Evolutionary conservation across 2,113 vertebrate genomes (phyloP).

Genomic region (Bombycilla garrulus): DNA sequence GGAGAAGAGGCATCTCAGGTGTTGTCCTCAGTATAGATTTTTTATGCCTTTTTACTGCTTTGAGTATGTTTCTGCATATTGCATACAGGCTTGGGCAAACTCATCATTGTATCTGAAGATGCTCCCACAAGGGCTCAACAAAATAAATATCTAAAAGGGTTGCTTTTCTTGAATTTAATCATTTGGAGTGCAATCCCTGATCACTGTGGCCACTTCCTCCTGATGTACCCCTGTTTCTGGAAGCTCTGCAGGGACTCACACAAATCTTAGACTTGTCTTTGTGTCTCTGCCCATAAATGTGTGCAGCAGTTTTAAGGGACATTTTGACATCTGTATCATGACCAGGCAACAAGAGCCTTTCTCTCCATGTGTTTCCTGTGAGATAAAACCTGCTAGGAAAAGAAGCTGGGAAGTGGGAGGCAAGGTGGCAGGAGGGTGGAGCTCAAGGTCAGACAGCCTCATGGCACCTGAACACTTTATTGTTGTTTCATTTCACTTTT

Average conservation of each 20-base stretch:
- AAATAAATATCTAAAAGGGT: not conserved
- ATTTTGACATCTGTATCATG: not conserved
- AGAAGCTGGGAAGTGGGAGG: not conserved
- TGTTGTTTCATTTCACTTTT: not conserved
- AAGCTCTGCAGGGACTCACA: not conserved
- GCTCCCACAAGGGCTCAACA: not conserved
- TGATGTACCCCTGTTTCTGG: not conserved
- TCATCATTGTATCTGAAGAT: not conserved
- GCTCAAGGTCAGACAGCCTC: not conserved
- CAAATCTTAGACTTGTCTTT: not conserved
- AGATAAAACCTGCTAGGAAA: not conserved
- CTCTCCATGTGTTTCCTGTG: not conserved
- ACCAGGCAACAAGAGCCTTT: rapidly evolving
- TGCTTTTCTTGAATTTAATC: not conserved
- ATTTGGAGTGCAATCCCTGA: not conserved
- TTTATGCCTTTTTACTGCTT: not conserved
- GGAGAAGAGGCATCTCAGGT: not conserved
- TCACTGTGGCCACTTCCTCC: not conserved
- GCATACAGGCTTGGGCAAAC: not conserved
- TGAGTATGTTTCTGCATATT: not conserved
- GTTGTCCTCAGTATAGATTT: not conserved
- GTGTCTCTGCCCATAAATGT: not conserved
- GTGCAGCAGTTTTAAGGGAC: not conserved
- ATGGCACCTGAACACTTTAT: not conserved
- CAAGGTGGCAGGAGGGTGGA: not conserved